phyloP scores from a whole-genome alignment of 2,888 invertebrate genomes.

The Doris montereyensis region DNA sequence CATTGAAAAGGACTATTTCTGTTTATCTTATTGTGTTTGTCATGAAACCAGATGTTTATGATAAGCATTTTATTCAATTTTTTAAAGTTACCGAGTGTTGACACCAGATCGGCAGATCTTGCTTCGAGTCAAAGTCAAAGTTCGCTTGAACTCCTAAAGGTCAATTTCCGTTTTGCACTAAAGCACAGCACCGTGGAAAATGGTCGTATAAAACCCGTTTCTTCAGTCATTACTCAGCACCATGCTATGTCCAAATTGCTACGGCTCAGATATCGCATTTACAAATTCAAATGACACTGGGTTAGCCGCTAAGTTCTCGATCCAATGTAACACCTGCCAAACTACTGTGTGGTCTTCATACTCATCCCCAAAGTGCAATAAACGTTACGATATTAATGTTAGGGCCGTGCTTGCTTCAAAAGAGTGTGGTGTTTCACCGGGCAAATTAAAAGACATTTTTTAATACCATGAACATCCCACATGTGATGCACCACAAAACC shows the following conservation, averaged over 20 bases:
- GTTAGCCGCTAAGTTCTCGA: not conserved
- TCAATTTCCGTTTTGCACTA: no score
- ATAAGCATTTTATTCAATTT: no score
- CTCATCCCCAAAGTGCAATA: not conserved
- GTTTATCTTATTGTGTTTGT: no score
- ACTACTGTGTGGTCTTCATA: not conserved
- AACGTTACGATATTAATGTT: conserved; percentile 1
- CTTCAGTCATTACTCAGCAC: not conserved
- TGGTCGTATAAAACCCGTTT: no score
- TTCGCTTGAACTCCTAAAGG: no score
- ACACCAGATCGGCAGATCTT: no score
- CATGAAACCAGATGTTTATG: no score
- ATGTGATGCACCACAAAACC: conserved; percentile 3
- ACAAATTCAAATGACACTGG: not conserved
- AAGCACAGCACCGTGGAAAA: no score
- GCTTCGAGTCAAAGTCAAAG: no score
- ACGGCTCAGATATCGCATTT: not conserved
- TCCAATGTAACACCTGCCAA: not conserved
- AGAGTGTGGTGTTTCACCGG: not conserved
- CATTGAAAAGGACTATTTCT: no score
- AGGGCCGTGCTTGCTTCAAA: not conserved
- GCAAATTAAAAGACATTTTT: not conserved
- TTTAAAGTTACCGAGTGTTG: no score
- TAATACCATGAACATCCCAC: not conserved
- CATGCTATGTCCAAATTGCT: not conserved